Evolutionary conservation across 35 echinoderm and acorn worm species (phyloP), one percentile per base, ranked within the genome.

Genomic region (Apostichopus japonicus): DNA sequence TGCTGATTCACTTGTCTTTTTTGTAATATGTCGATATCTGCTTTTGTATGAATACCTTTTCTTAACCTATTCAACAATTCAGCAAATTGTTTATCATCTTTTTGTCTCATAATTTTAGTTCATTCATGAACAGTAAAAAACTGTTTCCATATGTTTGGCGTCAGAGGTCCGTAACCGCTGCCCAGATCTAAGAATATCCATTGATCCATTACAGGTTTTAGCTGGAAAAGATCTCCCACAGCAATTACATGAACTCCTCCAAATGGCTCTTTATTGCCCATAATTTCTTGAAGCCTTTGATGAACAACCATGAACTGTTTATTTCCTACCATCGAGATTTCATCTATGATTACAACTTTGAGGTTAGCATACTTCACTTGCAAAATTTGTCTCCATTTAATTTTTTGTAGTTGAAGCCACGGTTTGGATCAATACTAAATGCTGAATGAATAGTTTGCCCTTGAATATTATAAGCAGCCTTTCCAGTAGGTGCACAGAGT

Each of bases 21-120:
- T 77, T 87, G 5, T n/a, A 93, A 14, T 56, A 5, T 0, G 0
- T 70, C 2, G n/a, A 93, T 76, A 54, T 93, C 92, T 13, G 10
- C 11, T 4, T 25, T 19, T 51, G 92, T 86, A 5, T 93, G 82
- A 6, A 54, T 52, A 51, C 23, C 54, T 3, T 79, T 54, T 14
- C 96, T 79, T 4, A 98, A 52, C 65, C 94, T 87, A 56, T 98
- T 98, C 52, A 98, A 78, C 25, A 95, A 53, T 55, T 19, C 16
- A 72, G 96, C 96, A 93, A 98, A 95, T 8, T 70, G 13, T 53
- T 27, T 58, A 77, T 98, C 96, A 55, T 95, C 94, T 78, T 92
- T 93, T 93, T 98, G 96, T 72, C 96, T 92, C 94, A 98, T 98
- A 11, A 98, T 93, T 77, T 98, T 19, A 56, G 53, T 67, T 8